These are phyloP conservation scores for Branchinecta sandiegonensis DNA, from an alignment of 2,888 invertebrate genomes.

Conservation along the genomic window DNA sequence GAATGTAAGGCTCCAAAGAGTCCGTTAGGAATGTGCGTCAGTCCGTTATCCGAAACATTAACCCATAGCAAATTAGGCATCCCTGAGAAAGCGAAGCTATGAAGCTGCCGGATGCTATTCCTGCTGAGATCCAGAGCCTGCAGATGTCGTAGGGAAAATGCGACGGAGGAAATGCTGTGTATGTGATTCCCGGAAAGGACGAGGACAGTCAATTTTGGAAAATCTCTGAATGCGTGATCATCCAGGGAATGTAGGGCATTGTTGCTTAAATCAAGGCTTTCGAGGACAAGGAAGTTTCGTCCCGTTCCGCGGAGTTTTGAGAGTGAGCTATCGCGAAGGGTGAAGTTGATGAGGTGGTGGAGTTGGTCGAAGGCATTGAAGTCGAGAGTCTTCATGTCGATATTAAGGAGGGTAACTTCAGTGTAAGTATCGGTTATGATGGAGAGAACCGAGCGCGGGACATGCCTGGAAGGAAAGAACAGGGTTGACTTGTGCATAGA, in stretches of 20 bases:
- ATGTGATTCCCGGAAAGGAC: constrained; percentile 3
- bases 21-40: background rate
- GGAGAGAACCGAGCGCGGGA: background rate
- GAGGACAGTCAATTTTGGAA: constrained; percentile 2
- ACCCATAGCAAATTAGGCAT: constrained; percentile 3
- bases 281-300: background rate
- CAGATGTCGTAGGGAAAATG: background rate
- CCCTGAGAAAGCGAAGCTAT: background rate
- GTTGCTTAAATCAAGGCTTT: background rate
- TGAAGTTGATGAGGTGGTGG: background rate
- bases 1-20: background rate
- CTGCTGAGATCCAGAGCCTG: background rate
- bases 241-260: background rate
- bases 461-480: background rate
- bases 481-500: background rate
- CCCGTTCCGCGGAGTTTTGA: background rate
- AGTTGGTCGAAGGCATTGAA: background rate
- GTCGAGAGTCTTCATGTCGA: constrained; percentile 8
- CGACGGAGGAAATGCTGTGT: background rate
- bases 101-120: constrained; percentile 9
- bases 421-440: background rate
- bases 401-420: background rate
- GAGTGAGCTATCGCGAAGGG: background rate
- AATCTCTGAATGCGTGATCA: constrained; percentile 5
- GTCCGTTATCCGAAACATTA: background rate